A percentile compares a stretch with the other conserved stretches of the same genome.
Evolutionary conservation across 2,888 invertebrate species (phyloP).

Genomic region (Tuberolachnus salignus): DNA sequence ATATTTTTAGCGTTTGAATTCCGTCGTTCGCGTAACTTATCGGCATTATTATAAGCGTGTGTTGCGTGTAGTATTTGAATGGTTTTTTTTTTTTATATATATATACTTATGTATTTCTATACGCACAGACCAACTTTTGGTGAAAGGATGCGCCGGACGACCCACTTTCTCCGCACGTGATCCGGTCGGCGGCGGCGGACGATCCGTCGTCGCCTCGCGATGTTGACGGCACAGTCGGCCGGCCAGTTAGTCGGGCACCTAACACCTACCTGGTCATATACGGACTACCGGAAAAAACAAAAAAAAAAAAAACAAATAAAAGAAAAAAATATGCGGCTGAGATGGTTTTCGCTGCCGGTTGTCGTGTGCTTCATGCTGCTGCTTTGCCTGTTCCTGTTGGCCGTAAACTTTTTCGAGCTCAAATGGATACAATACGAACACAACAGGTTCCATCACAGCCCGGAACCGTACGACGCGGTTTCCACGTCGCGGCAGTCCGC

Average conservation of each 20-base stretch:
- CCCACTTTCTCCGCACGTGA: no score
- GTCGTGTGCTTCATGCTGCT: constrained; percentile 54
- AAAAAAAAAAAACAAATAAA: no score
- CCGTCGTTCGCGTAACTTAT: no score
- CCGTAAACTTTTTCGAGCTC: constrained; percentile 58
- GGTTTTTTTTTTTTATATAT: no score
- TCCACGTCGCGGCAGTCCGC: not conserved
- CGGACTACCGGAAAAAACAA: not conserved
- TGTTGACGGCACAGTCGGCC: not conserved
- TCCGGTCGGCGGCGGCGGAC: not conserved
- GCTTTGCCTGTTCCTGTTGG: constrained; percentile 57
- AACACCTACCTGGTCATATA: no score
- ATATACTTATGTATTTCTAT: no score
- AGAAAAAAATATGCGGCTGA: no score
- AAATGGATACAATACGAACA: constrained; percentile 58
- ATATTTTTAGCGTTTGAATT: no score
- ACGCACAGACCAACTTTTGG: no score
- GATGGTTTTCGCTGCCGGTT: constrained; percentile 32
- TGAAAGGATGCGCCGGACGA: no score
- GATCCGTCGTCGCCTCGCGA: not conserved
- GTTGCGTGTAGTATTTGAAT: no score
- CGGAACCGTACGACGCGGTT: not conserved
- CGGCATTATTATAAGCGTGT: no score
- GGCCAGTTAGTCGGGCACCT: not conserved
- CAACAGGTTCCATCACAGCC: constrained; percentile 57